Evolutionary conservation across 1,140 invertebrate genomes (phyloP).

Genomic region (Drosophila tani): DNA sequence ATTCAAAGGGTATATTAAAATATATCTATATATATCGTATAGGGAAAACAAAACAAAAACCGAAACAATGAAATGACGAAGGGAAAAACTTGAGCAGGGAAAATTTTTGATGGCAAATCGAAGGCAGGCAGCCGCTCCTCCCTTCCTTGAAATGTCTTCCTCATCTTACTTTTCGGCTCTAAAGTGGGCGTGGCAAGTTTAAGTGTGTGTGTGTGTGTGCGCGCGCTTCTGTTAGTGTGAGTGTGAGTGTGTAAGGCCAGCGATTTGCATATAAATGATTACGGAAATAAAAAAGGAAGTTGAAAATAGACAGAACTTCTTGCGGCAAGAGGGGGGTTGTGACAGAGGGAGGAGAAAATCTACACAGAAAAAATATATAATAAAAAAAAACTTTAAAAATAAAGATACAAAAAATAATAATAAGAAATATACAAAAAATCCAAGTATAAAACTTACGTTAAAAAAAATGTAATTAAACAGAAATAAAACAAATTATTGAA

Average conservation of each 20-base stretch:
- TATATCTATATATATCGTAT: slow-evolving; percentile 5
- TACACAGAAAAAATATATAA: not conserved
- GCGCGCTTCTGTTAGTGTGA: slow-evolving; percentile 34
- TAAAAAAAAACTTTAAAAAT: not conserved
- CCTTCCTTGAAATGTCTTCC: slow-evolving; percentile 1
- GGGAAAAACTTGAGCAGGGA: slow-evolving; percentile 32
- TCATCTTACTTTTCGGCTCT: slow-evolving; percentile 11
- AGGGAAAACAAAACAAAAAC: slow-evolving; percentile 19
- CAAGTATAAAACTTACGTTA: too few relatives aligned
- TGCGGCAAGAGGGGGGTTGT: slow-evolving; percentile 1
- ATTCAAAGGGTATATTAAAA: not conserved
- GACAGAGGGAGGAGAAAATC: not conserved
- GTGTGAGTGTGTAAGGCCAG: slow-evolving; percentile 56
- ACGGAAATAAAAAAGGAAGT: slow-evolving; percentile 83
- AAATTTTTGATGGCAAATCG: slow-evolving; percentile 75
- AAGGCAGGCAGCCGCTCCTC: slow-evolving; percentile 27
- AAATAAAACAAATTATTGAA: too few relatives aligned
- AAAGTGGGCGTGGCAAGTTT: slow-evolving; percentile 35
- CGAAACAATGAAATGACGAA: slow-evolving; percentile 41
- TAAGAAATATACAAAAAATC: too few relatives aligned
- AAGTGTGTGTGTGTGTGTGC: slow-evolving; percentile 23
- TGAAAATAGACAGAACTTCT: slow-evolving; percentile 75
- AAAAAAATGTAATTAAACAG: too few relatives aligned
- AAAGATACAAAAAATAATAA: not conserved
- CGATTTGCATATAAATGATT: slow-evolving; percentile 83